Evolutionary conservation across 2,888 invertebrate genomes (phyloP), one percentile per base, ranked within the genome.

Genomic region (Athrips mouffetella): DNA sequence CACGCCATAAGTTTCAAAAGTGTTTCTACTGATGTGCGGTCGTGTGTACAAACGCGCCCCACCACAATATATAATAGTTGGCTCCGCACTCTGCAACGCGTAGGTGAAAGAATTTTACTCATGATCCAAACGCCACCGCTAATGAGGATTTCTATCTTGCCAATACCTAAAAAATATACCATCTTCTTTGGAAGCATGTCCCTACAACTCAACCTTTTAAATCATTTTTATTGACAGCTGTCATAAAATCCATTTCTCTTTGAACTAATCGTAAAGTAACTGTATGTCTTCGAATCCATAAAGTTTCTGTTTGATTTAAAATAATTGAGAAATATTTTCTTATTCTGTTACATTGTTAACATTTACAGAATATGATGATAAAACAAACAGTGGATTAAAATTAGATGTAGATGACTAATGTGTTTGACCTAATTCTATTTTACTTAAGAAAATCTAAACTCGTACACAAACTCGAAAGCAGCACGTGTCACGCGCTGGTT

Each of bases 61-160:
- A 49, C 56, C n/a, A n/a, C n/a, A n/a, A n/a, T n/a, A n/a, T n/a
- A n/a, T n/a, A n/a, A n/a, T n/a, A n/a, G n/a, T 23, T 27, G 41
- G 25, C 41, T 27, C 16, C 27, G 11, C 31, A 5, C 20, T 33
- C 1, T 7, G 42, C 30, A 18, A 54, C 60, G 77, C 74, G 81
- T 82, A 78, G 73, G 80, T 61, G 69, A 62, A 73, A 73, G 71
- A 74, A 78, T 76, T 71, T 81, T 77, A 79, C 81, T 76, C 80
- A 80, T 76, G 74, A 75, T 67, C 68, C 64, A 62, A 73, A 73
- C 66, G 66, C 68, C 63, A 62, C 62, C 57, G 61, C 69, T 77
- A 76, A 73, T 78, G 68, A 76, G 65, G 63, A 67, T 67, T 67
- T 70, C 62, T 67, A 65, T 65, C 63, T 66, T 62, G 62, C 60